Percentiles rank a stretch among this genome's conserved stretches.
Conservation (phyloP, 2,797 vertebrate genomes). For the Clamator glandarius region DNA sequence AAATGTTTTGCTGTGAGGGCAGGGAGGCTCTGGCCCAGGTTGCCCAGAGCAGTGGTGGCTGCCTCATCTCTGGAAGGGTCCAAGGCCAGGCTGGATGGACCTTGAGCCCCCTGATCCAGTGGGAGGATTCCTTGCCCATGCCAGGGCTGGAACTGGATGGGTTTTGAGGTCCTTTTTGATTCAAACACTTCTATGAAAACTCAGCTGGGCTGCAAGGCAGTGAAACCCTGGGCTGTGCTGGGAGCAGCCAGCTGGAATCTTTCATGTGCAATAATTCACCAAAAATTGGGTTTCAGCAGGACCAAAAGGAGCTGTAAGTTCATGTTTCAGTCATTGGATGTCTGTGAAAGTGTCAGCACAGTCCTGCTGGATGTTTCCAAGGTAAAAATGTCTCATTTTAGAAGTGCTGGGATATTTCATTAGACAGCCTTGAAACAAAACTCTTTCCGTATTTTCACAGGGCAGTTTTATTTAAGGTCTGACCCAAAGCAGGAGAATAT, state of each 20-base stretch:
- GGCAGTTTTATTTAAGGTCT: background rate
- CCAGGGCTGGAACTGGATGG: too few relatives aligned
- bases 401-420: conserved; percentile 36
- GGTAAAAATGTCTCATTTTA: conserved; percentile 34
- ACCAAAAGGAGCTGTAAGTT: conserved; percentile 36
- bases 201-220: background rate
- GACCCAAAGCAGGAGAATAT: background rate
- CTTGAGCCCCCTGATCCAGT: too few relatives aligned
- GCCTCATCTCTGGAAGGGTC: too few relatives aligned
- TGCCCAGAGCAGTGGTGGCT: too few relatives aligned
- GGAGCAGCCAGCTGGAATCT: conserved; percentile 27
- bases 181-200: background rate
- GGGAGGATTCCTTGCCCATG: too few relatives aligned
- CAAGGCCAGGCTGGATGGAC: too few relatives aligned
- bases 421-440: conserved; percentile 48
- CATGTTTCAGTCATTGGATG: conserved; percentile 17
- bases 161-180: too few relatives aligned
- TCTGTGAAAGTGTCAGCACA: conserved; percentile 15
- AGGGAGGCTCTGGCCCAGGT: too few relatives aligned
- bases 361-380: conserved; percentile 39
- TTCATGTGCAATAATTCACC: background rate
- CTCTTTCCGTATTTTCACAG: conserved; percentile 4
- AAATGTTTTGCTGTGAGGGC: too few relatives aligned
- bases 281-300: background rate
- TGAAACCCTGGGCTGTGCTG: background rate